These are phyloP conservation scores for Camelus dromedarius DNA, from an alignment of 2,113 vertebrate species.

Conservation along the genomic window DNA sequence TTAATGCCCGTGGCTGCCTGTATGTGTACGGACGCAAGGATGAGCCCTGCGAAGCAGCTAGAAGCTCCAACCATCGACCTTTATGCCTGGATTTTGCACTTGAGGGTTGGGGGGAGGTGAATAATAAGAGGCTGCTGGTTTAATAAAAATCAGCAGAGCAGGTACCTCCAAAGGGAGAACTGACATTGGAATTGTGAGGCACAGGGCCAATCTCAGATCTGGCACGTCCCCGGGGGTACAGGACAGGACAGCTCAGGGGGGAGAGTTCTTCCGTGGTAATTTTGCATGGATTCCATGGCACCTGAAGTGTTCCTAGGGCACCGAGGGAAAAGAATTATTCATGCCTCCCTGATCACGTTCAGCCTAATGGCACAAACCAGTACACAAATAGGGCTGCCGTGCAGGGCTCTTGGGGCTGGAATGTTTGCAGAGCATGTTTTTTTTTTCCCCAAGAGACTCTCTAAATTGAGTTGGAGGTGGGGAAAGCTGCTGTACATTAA, in stretches of 20 bases:
- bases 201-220: constrained; percentile 29
- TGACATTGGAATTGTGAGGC: neutral
- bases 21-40: neutral
- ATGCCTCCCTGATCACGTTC: constrained; percentile 55
- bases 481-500: constrained; percentile 17
- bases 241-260: constrained; percentile 41
- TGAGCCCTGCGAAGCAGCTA: neutral
- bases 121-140: constrained; percentile 39
- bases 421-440: neutral
- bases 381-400: neutral
- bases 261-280: constrained; percentile 59
- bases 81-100: constrained; percentile 16
- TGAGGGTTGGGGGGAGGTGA: neutral
- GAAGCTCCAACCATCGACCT: constrained; percentile 26
- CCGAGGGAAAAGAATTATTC: constrained; percentile 62
- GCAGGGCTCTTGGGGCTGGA: neutral
- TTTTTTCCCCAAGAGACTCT: neutral
- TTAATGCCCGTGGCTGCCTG: neutral
- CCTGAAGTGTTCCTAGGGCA: constrained; percentile 54
- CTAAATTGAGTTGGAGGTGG: constrained; percentile 19
- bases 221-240: neutral
- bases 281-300: constrained; percentile 69
- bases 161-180: constrained; percentile 49
- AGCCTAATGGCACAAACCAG: neutral
- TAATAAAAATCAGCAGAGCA: constrained; percentile 68